phyloP scores from a whole-genome alignment of 1,140 invertebrate species.

The Bacillus rossius region DNA sequence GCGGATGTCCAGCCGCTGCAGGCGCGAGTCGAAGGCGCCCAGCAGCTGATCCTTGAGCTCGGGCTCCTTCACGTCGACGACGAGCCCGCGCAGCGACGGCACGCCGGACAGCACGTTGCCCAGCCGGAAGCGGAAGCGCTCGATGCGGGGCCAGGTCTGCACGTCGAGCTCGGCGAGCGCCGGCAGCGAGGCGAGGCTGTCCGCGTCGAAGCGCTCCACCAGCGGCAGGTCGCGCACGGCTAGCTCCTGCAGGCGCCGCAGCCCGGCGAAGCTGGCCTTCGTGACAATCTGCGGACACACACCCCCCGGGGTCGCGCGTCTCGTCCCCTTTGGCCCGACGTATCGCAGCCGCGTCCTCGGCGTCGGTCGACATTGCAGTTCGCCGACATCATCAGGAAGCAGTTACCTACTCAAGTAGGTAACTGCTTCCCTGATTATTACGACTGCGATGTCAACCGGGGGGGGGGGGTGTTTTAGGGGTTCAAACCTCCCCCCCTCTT shows the following conservation, averaged over 20 bases:
- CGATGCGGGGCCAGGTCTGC: constrained; percentile 59
- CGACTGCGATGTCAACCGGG: too few species aligned
- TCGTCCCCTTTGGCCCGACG: too few species aligned
- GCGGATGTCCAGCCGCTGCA: constrained; percentile 72
- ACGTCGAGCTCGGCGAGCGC: constrained; percentile 53
- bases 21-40: constrained; percentile 61
- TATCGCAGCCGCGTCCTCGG: too few species aligned
- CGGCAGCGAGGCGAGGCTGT: constrained; percentile 54
- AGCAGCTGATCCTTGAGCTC: constrained; percentile 63
- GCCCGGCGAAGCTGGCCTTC: constrained; percentile 45
- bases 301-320: too few species aligned
- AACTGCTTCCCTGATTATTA: too few species aligned
- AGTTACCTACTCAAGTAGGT: too few species aligned
- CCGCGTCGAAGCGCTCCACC: constrained; percentile 51
- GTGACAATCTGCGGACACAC: constrained; percentile 54
- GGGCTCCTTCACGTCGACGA: constrained; percentile 65
- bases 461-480: too few species aligned
- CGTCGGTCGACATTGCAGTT: too few species aligned
- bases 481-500: too few species aligned
- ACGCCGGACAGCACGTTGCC: constrained; percentile 52
- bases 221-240: constrained; percentile 41
- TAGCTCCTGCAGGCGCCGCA: constrained; percentile 43
- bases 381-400: too few species aligned
- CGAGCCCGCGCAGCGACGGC: constrained; percentile 52
- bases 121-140: constrained; percentile 53